phyloP scores from a whole-genome alignment of 2,797 vertebrate genomes.

The Gallinago nigripennis region DNA sequence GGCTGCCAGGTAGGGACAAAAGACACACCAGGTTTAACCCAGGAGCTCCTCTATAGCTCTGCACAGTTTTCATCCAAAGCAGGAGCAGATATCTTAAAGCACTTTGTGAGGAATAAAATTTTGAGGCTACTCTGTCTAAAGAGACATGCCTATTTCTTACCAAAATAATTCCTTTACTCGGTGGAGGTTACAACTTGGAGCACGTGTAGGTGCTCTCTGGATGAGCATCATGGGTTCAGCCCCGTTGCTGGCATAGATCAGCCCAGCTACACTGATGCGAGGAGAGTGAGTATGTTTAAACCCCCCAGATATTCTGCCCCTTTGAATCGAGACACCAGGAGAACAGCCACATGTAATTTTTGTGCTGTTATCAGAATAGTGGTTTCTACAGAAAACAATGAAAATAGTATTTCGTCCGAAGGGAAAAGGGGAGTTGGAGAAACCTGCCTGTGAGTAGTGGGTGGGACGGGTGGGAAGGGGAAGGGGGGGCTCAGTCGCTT shows the following conservation, averaged over 20 bases:
- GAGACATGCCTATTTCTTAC: neutral
- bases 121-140: neutral
- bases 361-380: neutral
- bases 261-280: neutral
- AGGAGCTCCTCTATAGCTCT: neutral
- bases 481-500: neutral
- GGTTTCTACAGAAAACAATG: neutral
- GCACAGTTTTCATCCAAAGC: neutral
- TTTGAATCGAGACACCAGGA: neutral
- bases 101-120: accelerated
- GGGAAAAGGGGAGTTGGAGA: neutral
- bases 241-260: neutral
- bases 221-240: neutral
- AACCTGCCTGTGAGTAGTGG: neutral
- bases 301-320: neutral
- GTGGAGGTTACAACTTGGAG: neutral
- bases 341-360: neutral
- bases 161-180: neutral
- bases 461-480: accelerated
- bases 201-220: neutral
- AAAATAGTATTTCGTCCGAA: neutral
- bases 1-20: conserved; percentile 84
- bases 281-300: neutral
- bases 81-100: neutral
- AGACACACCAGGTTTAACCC: neutral